Evolutionary conservation across 2,797 vertebrate species (phyloP).

Genomic region (Kryptopterus vitreolus): DNA sequence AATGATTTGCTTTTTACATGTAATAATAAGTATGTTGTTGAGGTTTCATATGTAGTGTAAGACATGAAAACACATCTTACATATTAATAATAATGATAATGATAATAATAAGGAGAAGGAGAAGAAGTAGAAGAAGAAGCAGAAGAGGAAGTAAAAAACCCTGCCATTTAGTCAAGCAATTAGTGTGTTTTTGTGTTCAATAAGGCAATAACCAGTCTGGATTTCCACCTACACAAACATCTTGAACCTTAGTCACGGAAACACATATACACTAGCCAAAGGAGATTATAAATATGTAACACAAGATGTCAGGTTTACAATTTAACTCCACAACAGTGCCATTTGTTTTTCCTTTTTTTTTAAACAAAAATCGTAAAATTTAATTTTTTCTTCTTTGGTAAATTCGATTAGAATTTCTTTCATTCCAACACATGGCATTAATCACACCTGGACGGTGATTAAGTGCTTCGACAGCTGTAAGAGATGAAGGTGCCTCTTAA

Average conservation of each 20-base stretch:
- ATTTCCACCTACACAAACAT: conserved; percentile 3
- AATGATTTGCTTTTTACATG: too few relatives aligned
- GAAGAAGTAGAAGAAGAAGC: too few relatives aligned
- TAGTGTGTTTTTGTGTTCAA: neutral
- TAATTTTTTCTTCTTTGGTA: too few relatives aligned
- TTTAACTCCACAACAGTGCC: neutral
- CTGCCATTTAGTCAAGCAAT: neutral
- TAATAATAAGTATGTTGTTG: neutral
- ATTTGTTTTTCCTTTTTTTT: too few relatives aligned
- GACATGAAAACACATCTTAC: conserved; percentile 8
- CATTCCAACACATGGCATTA: neutral
- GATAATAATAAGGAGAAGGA: neutral
- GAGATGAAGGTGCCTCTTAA: neutral
- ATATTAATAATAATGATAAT: neutral
- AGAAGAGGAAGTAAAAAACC: too few relatives aligned
- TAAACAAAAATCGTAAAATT: too few relatives aligned
- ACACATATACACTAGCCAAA: conserved; percentile 5
- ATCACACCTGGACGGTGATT: neutral
- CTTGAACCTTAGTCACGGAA: neutral
- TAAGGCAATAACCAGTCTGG: neutral
- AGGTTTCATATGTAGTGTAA: too few relatives aligned
- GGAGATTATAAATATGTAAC: neutral
- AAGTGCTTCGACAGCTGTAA: neutral
- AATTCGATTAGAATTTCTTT: too few relatives aligned
- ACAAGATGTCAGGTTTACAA: neutral